Evolutionary conservation across 2,113 vertebrate species (phyloP), one percentile per base, ranked within the genome.

Genomic region (Pedetes capensis): DNA sequence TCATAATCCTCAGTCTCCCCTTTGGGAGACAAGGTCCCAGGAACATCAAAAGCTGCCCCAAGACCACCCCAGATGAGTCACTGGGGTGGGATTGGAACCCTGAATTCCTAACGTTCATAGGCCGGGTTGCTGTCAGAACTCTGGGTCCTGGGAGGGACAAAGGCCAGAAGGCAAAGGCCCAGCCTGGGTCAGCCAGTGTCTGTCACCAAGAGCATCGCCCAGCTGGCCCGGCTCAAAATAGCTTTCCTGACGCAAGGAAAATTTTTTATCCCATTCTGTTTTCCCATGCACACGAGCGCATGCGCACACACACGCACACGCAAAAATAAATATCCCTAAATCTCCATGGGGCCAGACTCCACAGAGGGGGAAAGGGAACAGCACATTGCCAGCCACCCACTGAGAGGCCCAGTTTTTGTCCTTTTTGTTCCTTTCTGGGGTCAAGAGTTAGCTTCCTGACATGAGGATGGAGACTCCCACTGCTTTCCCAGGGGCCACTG

Each of bases 161-260:
- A 75, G 83, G 68, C 89, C 82, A 64, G 68, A 88, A 93, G 82
- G 78, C 91, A 13, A 13, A 55, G 55, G 89, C 78, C 49, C 72
- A 49, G 92, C 78, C 78, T 1, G n/a, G 94, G 95, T 93, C 95
- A 96, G 92, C 84, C 66, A 49, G 87, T 17, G 44, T 95, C 91
- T 84, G 90, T 90, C 93, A 66, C 66, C 71, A 63, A 80, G 76
- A 82, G 76, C 87, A 69, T 89, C 88, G 17, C 80, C 76, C 51
- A 63, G 93, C 96, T 96, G 96, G 91, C 93, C 79, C 0, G 2
- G 85, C 97, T 96, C 91, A 96, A 97, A 97, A 97, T 97, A 97
- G 79, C 94, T 92, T 91, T 88, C 84, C 94, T 95, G 95, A 97
- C 71, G 8, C 94, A 97, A 93, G 95, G 94, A 96, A n/a, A 94